phyloP scores from a whole-genome alignment of 1,140 invertebrate genomes.

The Rhynchophorus ferrugineus region DNA sequence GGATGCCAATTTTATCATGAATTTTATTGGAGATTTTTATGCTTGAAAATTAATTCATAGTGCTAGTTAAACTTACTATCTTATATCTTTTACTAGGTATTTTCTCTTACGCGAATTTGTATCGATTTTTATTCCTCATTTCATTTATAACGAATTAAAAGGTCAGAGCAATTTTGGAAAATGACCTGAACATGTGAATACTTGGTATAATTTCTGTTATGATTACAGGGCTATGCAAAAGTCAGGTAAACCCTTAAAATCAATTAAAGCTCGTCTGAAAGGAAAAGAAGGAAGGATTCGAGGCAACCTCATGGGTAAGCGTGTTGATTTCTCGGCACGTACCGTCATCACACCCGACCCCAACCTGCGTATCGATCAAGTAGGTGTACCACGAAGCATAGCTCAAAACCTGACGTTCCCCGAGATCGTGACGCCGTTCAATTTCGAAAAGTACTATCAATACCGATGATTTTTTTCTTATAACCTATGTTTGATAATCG shows the following conservation, averaged over 20 bases:
- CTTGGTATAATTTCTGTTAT: too few relatives aligned
- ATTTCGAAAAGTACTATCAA: constrained; percentile 75
- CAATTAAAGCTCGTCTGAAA: constrained; percentile 85
- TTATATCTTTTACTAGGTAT: too few relatives aligned
- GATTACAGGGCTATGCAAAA: constrained; percentile 87
- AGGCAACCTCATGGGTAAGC: constrained; percentile 99
- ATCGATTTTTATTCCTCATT: too few relatives aligned
- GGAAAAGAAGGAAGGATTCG: constrained; percentile 97
- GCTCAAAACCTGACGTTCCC: constrained; percentile 99
- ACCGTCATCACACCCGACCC: constrained; percentile 99
- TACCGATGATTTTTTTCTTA: not conserved
- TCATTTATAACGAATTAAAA: too few relatives aligned
- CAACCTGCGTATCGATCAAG: constrained; percentile 96
- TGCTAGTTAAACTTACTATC: too few relatives aligned
- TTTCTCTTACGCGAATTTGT: too few relatives aligned
- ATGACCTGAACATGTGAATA: too few relatives aligned
- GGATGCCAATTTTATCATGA: too few relatives aligned
- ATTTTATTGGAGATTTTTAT: too few relatives aligned
- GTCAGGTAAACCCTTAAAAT: constrained; percentile 96
- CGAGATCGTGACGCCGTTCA: constrained; percentile 98
- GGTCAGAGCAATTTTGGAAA: too few relatives aligned
- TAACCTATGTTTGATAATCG: too few relatives aligned
- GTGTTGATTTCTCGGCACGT: constrained; percentile 98
- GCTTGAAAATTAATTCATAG: too few relatives aligned
- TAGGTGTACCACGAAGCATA: constrained; percentile 95